These are phyloP conservation scores for Megaleporinus macrocephalus DNA, from an alignment of 2,113 vertebrate genomes.

Conservation along the genomic window DNA sequence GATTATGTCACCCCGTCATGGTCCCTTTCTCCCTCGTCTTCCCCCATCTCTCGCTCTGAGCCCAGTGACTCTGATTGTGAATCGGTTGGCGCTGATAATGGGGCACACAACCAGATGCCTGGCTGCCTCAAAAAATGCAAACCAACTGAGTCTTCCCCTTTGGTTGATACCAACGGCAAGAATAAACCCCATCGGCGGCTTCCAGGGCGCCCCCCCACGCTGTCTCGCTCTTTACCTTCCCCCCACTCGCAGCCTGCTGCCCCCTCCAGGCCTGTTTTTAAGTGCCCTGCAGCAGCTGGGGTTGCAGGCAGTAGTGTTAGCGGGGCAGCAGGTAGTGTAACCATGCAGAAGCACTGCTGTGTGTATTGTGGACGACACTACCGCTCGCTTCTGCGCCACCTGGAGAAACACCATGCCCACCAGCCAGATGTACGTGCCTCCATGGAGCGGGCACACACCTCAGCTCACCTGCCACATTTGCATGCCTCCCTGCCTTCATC, in stretches of 20 bases:
- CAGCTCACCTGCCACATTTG: constrained; percentile 70
- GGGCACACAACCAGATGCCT: constrained; percentile 53
- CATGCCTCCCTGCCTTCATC: constrained; percentile 53
- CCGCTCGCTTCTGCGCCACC: constrained; percentile 76
- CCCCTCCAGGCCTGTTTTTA: constrained; percentile 69
- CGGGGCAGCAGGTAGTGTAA: constrained; percentile 57
- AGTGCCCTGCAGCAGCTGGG: constrained; percentile 66
- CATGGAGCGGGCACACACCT: constrained; percentile 60
- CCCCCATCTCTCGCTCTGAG: constrained; percentile 80
- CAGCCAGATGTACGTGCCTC: constrained; percentile 76
- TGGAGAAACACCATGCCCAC: constrained; percentile 80
- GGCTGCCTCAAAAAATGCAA: constrained; percentile 68
- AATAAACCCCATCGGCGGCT: constrained; percentile 64
- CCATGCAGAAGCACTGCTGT: constrained; percentile 74
- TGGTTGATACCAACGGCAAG: constrained; percentile 60
- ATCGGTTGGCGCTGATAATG: constrained; percentile 62
- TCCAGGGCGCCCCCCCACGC: constrained; percentile 43
- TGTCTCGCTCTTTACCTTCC: constrained; percentile 41
- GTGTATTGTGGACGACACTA: constrained; percentile 79
- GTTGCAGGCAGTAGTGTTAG: constrained; percentile 53
- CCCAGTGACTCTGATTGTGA: constrained; percentile 73
- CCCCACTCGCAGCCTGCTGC: constrained; percentile 51
- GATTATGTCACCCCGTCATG: constrained; percentile 81
- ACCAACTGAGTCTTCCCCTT: not conserved
- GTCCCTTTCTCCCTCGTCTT: constrained; percentile 81